phyloP scores from a whole-genome alignment of 2,797 vertebrate genomes.

The Thripadectes ignobilis region DNA sequence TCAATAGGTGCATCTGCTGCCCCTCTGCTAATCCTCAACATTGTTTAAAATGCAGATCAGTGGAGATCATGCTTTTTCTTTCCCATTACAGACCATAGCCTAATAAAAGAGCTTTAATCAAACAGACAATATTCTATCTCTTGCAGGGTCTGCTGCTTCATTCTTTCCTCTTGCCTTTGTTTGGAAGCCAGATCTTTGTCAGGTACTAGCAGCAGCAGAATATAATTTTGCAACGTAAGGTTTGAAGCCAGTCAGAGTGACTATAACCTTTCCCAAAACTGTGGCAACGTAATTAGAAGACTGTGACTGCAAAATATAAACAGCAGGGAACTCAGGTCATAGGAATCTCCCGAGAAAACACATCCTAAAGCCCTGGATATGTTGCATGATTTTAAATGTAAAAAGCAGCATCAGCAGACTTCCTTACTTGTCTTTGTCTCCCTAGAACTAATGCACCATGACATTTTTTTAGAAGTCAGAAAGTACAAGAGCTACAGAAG shows the following conservation, averaged over 20 bases:
- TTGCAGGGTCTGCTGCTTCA: slow-evolving; percentile 32
- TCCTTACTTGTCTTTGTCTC: slow-evolving; percentile 35
- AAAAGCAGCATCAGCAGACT: slow-evolving; percentile 52
- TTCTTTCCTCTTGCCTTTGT: slow-evolving; percentile 53
- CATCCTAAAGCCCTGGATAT: not conserved
- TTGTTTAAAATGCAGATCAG: slow-evolving; percentile 66
- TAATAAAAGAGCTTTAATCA: slow-evolving; percentile 56
- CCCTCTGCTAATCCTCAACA: slow-evolving; percentile 51
- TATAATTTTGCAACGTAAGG: not conserved
- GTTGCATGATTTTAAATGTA: not conserved
- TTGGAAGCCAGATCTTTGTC: slow-evolving; percentile 17
- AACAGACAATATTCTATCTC: slow-evolving; percentile 11
- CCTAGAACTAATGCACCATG: not conserved
- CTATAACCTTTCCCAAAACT: not conserved
- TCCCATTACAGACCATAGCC: not conserved
- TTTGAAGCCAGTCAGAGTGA: not conserved
- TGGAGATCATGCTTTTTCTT: slow-evolving; percentile 17
- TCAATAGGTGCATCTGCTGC: slow-evolving; percentile 61
- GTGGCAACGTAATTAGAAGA: not conserved
- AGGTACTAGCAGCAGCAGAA: slow-evolving; percentile 5
- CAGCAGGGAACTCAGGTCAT: not conserved
- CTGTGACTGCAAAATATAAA: not conserved
- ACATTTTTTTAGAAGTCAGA: slow-evolving; percentile 14
- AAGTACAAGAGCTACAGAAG: slow-evolving; percentile 12
- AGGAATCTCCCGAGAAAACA: slow-evolving; percentile 11